These are phyloP conservation scores for Streptopelia turtur DNA, from an alignment of 2,797 vertebrate species.

Conservation along the genomic window DNA sequence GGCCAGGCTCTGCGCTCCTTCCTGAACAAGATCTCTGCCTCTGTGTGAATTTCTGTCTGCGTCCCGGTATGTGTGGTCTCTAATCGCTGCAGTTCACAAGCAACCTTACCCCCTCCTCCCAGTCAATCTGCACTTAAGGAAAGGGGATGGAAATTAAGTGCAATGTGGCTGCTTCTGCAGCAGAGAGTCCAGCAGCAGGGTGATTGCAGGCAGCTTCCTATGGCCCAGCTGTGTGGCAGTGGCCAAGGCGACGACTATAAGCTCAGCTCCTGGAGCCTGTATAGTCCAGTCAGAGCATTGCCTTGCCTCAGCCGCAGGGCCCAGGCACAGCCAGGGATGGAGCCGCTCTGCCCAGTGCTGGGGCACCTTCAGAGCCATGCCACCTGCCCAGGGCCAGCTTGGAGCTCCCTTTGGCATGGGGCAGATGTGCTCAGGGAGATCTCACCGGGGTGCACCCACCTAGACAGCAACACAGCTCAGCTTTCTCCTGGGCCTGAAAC, in stretches of 20 bases:
- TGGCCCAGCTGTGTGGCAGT: neutral
- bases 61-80: too few relatives aligned
- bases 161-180: neutral
- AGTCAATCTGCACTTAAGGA: neutral
- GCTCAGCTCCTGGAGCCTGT: neutral
- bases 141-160: neutral
- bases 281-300: accelerated
- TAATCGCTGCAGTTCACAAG: neutral
- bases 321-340: neutral
- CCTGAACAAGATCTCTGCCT: too few relatives aligned
- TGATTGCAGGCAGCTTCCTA: neutral
- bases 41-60: too few relatives aligned
- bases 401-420: neutral
- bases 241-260: neutral
- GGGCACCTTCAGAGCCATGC: neutral
- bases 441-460: accelerated
- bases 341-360: accelerated
- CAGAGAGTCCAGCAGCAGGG: neutral
- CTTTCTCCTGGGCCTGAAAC: neutral
- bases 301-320: neutral
- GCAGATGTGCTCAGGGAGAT: neutral
- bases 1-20: too few relatives aligned
- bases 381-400: neutral
- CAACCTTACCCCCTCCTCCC: neutral
- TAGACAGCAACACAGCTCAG: neutral